Evolutionary conservation across 2,113 vertebrate species (phyloP), one percentile per base, ranked within the genome.

Genomic region (Psittacula cyanocephala): DNA sequence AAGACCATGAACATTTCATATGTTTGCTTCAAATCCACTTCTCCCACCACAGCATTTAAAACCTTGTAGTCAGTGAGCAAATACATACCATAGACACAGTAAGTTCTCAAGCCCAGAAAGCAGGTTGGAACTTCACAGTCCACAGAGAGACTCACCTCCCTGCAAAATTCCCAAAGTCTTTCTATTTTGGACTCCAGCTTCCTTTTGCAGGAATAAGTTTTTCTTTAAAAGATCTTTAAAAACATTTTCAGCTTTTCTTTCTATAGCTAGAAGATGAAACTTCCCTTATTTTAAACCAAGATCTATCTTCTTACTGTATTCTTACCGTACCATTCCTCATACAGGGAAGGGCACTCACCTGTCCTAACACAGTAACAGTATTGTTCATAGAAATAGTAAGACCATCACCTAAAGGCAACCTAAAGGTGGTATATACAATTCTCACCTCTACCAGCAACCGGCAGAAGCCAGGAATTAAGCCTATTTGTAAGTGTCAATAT

Each of bases 21-120:
- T 7, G n/a, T 72, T 91, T 85, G 59, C 50, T 91, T 89, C 88
- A 85, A 88, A 95, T 91, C 59, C 68, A 29, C 84, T 92, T 94
- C 74, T 93, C 43, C 67, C 59, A 91, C 70, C 29, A 19, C 39
- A 89, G 65, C 70, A 80, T 81, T 96, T 96, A 77, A 91, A 86
- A 86, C 23, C 29, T 4, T 33, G 49, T 80, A 82, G 49, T 16
- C 84, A 67, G 53, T 63, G 53, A 89, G 59, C 59, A 91, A 86
- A 59, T 33, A 57, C 81, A 37, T 57, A 59, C 11, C 67, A 33
- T 6, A 74, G 84, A 65, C 75, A 72, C 70, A 29, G 5, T 25
- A 76, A 74, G 19, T 59, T 81, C 63, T 80, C 75, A 74, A 91
- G 37, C 63, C 28, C 27, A 33, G 50, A 65, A 46, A 27, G 19